Evolutionary conservation across 2,797 vertebrate genomes (phyloP).

Genomic region (Amazona ochrocephala): DNA sequence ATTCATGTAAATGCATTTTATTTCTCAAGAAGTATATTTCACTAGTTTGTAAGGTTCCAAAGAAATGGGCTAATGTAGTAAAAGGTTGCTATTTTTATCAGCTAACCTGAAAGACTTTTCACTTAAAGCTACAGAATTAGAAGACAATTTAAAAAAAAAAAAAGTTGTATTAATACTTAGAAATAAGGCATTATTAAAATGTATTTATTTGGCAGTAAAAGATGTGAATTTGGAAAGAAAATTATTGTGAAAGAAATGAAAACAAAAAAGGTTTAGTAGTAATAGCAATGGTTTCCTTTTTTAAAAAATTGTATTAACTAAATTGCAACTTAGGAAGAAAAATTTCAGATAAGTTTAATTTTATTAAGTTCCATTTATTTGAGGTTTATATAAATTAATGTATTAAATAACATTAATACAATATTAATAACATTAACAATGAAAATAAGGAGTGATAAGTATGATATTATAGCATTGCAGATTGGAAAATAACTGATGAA

Average conservation of each 20-base stretch:
- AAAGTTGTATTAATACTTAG: background rate
- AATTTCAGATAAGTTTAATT: background rate
- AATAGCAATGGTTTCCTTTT: background rate
- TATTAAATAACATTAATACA: background rate
- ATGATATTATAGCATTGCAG: background rate
- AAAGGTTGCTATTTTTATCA: background rate
- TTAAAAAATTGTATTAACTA: background rate
- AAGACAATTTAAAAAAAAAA: background rate
- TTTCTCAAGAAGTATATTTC: background rate
- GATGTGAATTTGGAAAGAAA: background rate
- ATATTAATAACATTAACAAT: background rate
- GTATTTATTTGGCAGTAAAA: background rate
- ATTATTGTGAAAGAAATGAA: background rate
- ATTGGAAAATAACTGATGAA: background rate
- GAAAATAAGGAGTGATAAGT: background rate
- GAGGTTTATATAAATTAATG: background rate
- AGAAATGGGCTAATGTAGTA: background rate
- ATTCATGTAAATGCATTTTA: background rate
- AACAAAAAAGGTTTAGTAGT: background rate
- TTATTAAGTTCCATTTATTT: background rate
- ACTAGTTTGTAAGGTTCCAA: background rate
- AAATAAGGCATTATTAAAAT: background rate
- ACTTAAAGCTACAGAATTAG: background rate
- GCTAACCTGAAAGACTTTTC: background rate
- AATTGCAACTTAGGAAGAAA: background rate